Evolutionary conservation across 1,140 invertebrate genomes (phyloP).

Genomic region (Plectrocnemia conspersa): DNA sequence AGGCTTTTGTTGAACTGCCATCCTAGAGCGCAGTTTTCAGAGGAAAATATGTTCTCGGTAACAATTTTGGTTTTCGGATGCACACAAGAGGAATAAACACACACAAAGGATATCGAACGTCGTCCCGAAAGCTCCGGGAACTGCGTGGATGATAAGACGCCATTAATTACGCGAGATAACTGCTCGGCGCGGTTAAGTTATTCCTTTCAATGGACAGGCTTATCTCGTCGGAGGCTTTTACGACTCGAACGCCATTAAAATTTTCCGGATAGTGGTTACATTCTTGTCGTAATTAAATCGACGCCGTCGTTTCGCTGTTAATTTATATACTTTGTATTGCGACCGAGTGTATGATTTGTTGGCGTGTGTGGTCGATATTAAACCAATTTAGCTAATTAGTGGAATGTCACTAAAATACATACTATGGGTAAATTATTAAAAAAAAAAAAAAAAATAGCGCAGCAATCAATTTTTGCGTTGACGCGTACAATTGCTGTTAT

Average conservation of each 20-base stretch:
- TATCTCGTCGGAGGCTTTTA: constrained; percentile 5
- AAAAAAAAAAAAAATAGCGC: too few relatives aligned
- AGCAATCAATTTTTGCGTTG: too few relatives aligned
- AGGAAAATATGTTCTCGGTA: background rate
- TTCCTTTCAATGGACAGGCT: constrained; percentile 1
- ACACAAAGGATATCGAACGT: background rate
- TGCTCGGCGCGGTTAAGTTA: background rate
- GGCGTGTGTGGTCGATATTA: too few relatives aligned
- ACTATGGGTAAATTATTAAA: too few relatives aligned
- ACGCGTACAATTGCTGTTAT: too few relatives aligned
- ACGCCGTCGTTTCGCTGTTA: background rate
- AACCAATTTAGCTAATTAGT: too few relatives aligned
- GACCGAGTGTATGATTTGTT: too few relatives aligned
- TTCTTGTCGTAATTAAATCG: background rate
- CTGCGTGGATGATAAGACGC: constrained; percentile 3
- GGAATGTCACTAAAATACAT: too few relatives aligned
- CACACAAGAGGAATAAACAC: background rate
- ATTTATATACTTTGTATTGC: too few relatives aligned
- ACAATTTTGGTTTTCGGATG: background rate
- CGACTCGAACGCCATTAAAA: constrained; percentile 3
- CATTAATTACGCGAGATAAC: background rate
- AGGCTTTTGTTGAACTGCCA: constrained; percentile 11
- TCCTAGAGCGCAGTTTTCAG: background rate
- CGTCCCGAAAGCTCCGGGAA: background rate
- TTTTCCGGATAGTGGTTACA: background rate